These are phyloP conservation scores for Phymorhynchus buccinoides DNA, from an alignment of 1,140 invertebrate species.

Conservation along the genomic window DNA sequence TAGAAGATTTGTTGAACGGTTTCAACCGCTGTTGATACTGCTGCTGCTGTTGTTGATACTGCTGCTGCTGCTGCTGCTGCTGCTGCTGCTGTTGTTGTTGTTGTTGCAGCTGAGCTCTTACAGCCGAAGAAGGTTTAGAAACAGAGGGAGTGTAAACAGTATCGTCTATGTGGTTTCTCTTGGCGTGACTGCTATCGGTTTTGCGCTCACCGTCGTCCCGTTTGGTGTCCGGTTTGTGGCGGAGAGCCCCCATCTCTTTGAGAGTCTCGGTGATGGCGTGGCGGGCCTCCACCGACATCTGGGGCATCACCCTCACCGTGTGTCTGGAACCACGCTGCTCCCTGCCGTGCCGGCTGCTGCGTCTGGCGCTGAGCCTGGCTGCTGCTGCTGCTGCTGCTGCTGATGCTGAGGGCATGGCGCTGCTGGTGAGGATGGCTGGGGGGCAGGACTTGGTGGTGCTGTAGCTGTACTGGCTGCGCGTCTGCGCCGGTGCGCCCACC, in stretches of 20 bases:
- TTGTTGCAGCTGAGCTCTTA: background rate
- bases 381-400: too few species aligned
- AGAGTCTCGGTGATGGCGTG: constrained; percentile 56
- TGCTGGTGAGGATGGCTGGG: constrained; percentile 42
- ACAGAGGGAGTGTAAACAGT: background rate
- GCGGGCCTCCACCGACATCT: constrained; percentile 60
- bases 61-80: constrained; percentile 1
- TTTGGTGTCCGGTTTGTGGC: background rate
- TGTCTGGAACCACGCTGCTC: background rate
- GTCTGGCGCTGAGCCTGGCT: background rate
- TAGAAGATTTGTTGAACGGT: background rate
- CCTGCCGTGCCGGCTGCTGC: background rate
- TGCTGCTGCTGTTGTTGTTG: constrained; percentile 18
- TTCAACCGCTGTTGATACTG: background rate
- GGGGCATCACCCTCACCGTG: constrained; percentile 43
- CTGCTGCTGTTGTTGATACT: background rate
- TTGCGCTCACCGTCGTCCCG: background rate
- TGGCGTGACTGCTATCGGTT: background rate
- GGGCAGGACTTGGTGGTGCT: constrained; percentile 49
- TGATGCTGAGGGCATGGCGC: background rate
- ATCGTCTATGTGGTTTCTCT: background rate
- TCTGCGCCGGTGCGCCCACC: background rate
- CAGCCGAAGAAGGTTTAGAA: background rate
- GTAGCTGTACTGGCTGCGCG: constrained; percentile 37
- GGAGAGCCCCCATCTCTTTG: constrained; percentile 41